These are phyloP conservation scores for Marisa cornuarietis DNA, from an alignment of 1,140 invertebrate species.

Conservation along the genomic window DNA sequence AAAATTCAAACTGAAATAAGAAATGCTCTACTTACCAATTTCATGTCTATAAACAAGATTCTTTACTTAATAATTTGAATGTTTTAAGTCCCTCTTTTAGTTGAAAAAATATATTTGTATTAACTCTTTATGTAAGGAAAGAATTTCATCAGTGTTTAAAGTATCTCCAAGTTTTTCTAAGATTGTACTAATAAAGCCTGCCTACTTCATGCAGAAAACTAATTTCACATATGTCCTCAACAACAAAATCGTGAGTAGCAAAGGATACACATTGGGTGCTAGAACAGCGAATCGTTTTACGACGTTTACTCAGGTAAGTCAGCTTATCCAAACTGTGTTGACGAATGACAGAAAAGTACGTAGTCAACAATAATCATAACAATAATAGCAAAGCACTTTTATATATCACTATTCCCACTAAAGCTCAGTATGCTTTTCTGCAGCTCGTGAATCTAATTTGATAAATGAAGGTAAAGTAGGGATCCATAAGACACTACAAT, in stretches of 20 bases:
- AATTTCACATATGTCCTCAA: conserved; percentile 56
- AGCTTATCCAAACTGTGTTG: not conserved
- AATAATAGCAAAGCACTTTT: not conserved
- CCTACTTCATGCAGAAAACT: conserved; percentile 52
- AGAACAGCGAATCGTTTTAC: conserved; percentile 53
- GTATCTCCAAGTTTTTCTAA: too few species aligned
- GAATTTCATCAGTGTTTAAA: too few species aligned
- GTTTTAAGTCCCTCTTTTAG: not conserved
- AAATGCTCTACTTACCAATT: too few species aligned
- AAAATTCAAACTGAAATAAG: too few species aligned
- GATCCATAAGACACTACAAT: not conserved
- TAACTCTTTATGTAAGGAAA: not conserved
- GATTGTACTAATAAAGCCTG: not conserved
- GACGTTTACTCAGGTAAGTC: conserved; percentile 39
- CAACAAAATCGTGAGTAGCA: conserved; percentile 51
- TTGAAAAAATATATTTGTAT: not conserved
- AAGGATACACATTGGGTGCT: conserved; percentile 62
- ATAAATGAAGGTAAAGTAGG: too few species aligned
- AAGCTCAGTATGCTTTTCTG: too few species aligned
- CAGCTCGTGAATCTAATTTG: too few species aligned
- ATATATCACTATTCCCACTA: not conserved
- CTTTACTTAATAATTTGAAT: not conserved
- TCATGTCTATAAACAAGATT: too few species aligned
- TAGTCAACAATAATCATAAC: not conserved
- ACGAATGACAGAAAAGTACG: not conserved